A percentile compares a stretch with the other conserved stretches of the same genome.
Evolutionary conservation across 2,888 invertebrate genomes (phyloP).

Genomic region (Caenorhabditis afra): DNA sequence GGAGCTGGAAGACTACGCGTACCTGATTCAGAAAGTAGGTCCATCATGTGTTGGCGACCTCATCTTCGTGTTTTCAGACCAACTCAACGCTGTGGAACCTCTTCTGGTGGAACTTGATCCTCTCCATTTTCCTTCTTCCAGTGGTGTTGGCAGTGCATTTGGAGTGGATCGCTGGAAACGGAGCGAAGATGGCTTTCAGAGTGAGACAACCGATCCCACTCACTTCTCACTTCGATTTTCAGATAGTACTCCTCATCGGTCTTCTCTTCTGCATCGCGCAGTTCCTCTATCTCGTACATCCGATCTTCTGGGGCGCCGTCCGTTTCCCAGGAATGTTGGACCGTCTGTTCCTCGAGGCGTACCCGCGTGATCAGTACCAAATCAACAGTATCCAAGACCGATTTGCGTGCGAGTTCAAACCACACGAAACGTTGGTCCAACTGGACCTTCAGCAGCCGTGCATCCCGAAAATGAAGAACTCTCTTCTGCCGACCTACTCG

Average conservation of each 20-base stretch:
- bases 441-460: constrained; percentile 73
- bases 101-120: constrained; percentile 69
- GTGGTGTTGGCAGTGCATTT: constrained; percentile 65
- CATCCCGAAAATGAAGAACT: constrained; percentile 77
- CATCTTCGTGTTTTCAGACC: constrained; percentile 28
- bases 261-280: constrained; percentile 74
- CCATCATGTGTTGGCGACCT: no score
- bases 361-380: constrained; percentile 73
- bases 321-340: constrained; percentile 75
- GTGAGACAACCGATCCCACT: constrained; percentile 20
- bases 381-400: constrained; percentile 66
- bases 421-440: constrained; percentile 69
- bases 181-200: constrained; percentile 69
- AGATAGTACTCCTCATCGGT: constrained; percentile 69
- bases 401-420: constrained; percentile 72
- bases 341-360: constrained; percentile 73
- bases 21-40: constrained; percentile 56
- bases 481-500: constrained; percentile 74
- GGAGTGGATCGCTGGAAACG: constrained; percentile 68
- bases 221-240: not conserved
- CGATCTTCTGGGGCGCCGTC: constrained; percentile 73
- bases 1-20: constrained; percentile 67
- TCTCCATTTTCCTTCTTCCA: constrained; percentile 64
- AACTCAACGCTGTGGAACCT: constrained; percentile 70
- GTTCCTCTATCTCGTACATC: constrained; percentile 75